Evolutionary conservation across 2,888 invertebrate genomes (phyloP), one percentile per base, ranked within the genome.

Genomic region (Meteorus cinctellus): DNA sequence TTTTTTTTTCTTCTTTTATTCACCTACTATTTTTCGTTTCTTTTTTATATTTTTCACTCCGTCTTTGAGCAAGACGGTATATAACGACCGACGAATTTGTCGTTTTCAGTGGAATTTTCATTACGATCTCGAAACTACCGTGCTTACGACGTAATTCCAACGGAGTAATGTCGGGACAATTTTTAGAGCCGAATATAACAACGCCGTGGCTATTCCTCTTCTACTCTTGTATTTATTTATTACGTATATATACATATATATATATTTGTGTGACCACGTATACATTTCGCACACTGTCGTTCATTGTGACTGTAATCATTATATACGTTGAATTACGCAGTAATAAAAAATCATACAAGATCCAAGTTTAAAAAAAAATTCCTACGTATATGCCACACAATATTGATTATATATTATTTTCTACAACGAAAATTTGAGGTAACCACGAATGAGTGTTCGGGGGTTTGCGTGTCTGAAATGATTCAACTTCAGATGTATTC

Each of bases 111-210:
- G 77, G 80, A 78, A 80, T 79, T 80, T 80, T 77, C 77, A 80
- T 78, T 80, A 80, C 80, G 78, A 80, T 77, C 77, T 75, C 76
- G 78, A 77, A 80, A 80, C 80, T 79, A 78, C 76, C 71, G 73
- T 75, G 76, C 77, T 80, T 80, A 80, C 77, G 80, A 80, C 78
- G 78, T 80, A 80, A 80, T 80, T 78, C 77, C 76, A 55, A 74
- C 74, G 72, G 72, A 77, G 77, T 80, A 78, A 80, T 77, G 78
- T 77, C 80, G 66, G 63, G 68, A 72, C 77, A 74, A 79, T 80
- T 80, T 78, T 79, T 78, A 79, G 59, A 31, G 59, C 69, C 51
- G 12, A 59, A 65, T 65, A 69, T 75, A 75, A 75, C 72, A 78
- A 75, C 73, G 70, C 77, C 77, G 71, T 75, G 73, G 78, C 70